These are phyloP conservation scores for Baccha elongata DNA, from an alignment of 2,888 invertebrate genomes.

Conservation along the genomic window DNA sequence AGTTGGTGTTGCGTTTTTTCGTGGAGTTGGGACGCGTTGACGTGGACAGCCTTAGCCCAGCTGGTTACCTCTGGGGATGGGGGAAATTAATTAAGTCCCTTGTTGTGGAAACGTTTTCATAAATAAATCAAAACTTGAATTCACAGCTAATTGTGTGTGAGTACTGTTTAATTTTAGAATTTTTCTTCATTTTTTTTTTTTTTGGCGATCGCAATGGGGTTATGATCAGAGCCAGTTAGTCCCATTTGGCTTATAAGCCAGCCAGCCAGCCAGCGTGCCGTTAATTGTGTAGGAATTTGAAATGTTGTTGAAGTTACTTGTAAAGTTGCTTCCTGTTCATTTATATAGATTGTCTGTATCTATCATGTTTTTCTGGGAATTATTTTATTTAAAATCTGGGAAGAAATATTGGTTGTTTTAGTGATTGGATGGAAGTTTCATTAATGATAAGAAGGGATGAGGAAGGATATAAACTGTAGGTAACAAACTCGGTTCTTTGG, in stretches of 20 bases:
- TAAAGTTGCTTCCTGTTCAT: slow-evolving; percentile 57
- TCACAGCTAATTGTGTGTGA: slow-evolving; percentile 65
- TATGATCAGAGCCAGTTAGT: neutral
- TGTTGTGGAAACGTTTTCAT: slow-evolving; percentile 57
- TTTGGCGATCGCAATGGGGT: slow-evolving; percentile 31
- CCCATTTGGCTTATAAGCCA: neutral
- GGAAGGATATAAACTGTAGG: too few relatives aligned
- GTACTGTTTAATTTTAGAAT: slow-evolving; percentile 44
- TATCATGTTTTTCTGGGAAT: slow-evolving; percentile 17
- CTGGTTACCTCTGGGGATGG: slow-evolving; percentile 45
- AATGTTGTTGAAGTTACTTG: slow-evolving; percentile 48
- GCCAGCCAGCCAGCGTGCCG: slow-evolving; percentile 15
- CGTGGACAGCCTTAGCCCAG: slow-evolving; percentile 48
- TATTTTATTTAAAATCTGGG: neutral
- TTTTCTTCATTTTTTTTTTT: neutral
- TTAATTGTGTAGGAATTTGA: slow-evolving; percentile 64
- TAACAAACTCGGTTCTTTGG: too few relatives aligned
- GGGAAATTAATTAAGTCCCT: slow-evolving; percentile 69
- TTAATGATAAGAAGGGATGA: too few relatives aligned
- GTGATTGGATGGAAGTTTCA: too few relatives aligned
- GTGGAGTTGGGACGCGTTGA: slow-evolving; percentile 19
- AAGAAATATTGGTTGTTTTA: neutral
- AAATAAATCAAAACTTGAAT: slow-evolving; percentile 69
- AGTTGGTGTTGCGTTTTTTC: neutral
- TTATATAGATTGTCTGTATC: slow-evolving; percentile 6